phyloP scores from a whole-genome alignment of 1,140 invertebrate species.

The Mizuhopecten yessoensis region DNA sequence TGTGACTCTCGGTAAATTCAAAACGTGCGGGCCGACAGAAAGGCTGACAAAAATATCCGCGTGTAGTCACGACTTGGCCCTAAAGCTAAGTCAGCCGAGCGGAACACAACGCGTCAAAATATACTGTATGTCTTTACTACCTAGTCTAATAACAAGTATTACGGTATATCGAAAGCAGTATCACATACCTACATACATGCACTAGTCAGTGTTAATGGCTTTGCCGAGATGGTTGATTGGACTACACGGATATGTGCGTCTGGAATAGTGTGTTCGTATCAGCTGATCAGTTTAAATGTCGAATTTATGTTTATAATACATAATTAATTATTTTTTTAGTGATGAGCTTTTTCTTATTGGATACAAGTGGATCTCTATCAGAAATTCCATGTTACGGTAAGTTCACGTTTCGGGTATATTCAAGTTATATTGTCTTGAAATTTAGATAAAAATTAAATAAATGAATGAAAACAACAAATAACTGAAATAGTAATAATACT shows the following conservation, averaged over 20 bases:
- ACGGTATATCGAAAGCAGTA: background rate
- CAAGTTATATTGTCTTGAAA: too few species aligned
- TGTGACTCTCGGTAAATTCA: slow-evolving; percentile 38
- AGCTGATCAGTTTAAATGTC: background rate
- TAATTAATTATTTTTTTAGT: background rate
- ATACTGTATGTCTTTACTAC: background rate
- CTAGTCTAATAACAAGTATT: background rate
- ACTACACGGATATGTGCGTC: background rate
- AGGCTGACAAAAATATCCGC: slow-evolving; percentile 37
- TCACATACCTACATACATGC: background rate
- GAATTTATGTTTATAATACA: background rate
- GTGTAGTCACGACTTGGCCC: slow-evolving; percentile 22
- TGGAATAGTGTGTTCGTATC: background rate
- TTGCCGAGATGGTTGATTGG: background rate
- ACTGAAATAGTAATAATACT: too few species aligned
- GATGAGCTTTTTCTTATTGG: background rate
- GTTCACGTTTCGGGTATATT: background rate
- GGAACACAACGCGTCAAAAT: background rate
- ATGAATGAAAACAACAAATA: too few species aligned
- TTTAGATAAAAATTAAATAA: too few species aligned
- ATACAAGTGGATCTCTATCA: background rate
- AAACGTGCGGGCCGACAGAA: slow-evolving; percentile 8
- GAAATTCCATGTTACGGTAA: background rate
- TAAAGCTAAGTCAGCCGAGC: slow-evolving; percentile 1
- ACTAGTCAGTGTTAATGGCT: background rate